Base-by-base conservation (phyloP, 2,113 vertebrate genomes). In the Calonectris borealis region DNA sequence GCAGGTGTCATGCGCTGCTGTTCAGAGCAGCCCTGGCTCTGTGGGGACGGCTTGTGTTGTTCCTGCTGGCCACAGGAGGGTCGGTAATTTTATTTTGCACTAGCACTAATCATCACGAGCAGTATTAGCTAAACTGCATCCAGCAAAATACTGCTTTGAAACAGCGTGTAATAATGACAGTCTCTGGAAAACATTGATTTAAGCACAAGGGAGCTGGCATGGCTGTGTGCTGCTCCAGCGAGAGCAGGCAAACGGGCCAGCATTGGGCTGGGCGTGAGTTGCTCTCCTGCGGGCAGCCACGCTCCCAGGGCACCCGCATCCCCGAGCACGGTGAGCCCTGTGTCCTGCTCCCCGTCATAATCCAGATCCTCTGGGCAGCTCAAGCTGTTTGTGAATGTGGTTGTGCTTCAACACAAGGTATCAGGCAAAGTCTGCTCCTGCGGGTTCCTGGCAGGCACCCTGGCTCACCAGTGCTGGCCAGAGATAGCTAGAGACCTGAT, bases 261-360 rank as follows among this genome's bases (percentile, higher is more conserved):
- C 20, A 3, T 2, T 0, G 16, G 65, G 16, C 48, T 22, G 46
- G 48, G n/a, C 5, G 1, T 0, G 2, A 26, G n/a, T 7, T 7
- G 40, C 65, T 44, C 22, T n/a, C 29, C 22, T 20, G 61, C 29
- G 49, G 1, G 3, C 17, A 9, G 55, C 46, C n/a, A 4, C 0
- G 5, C 9, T 21, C 13, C 51, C 9, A 5, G 38, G 38, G 24
- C 19, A 27, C 57, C 21, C 2, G 4, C 10, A 12, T 12, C 22
- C 58, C 49, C 1, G 1, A 16, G 42, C 1, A 1, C 1, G 3
- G 48, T 5, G 10, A 58, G 27, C 13, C 24, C 36, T 1, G 0
- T 8, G 42, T 18, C 57, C 76, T 16, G 55, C 26, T 62, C 34
- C 42, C 31, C 2, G 0, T 7, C 13, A 0, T 7, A 19, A 24